These are phyloP conservation scores for Caradrina kadenii DNA, from an alignment of 2,888 invertebrate species.

Conservation along the genomic window DNA sequence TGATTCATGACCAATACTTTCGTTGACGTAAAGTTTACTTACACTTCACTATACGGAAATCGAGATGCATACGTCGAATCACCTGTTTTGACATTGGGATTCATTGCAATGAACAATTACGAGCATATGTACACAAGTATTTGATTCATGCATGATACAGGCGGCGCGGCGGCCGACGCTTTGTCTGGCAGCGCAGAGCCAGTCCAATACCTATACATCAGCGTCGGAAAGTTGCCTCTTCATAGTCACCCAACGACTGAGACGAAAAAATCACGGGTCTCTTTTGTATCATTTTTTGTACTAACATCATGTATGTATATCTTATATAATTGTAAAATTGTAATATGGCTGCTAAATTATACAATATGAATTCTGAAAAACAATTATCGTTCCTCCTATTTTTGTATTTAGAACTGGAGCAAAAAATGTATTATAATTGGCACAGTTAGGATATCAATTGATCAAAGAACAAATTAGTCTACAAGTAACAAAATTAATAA, in stretches of 20 bases:
- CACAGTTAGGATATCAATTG: background rate
- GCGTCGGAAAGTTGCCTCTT: conserved; percentile 62
- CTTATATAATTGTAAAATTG: too few species aligned
- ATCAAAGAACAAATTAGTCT: background rate
- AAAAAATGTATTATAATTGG: background rate
- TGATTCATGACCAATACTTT: conserved; percentile 46
- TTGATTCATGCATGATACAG: conserved; percentile 69
- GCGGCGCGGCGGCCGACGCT: conserved; percentile 70
- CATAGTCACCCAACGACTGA: conserved; percentile 63
- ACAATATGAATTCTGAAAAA: background rate
- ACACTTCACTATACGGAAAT: conserved; percentile 62
- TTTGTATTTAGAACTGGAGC: background rate
- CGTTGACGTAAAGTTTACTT: conserved; percentile 57
- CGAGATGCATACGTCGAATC: conserved; percentile 58
- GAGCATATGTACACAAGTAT: conserved; percentile 49
- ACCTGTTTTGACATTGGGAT: conserved; percentile 77
- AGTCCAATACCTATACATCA: conserved; percentile 64
- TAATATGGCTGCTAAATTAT: background rate
- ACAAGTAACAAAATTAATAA: conserved; percentile 6
- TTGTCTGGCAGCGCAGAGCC: conserved; percentile 73
- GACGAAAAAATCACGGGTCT: conserved; percentile 27
- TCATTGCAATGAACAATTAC: conserved; percentile 65
- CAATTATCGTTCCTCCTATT: background rate
- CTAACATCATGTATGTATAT: too few species aligned
- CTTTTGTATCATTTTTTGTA: background rate